Conservation (phyloP, 2,888 invertebrate species). For the Xestobium rufovillosum region DNA sequence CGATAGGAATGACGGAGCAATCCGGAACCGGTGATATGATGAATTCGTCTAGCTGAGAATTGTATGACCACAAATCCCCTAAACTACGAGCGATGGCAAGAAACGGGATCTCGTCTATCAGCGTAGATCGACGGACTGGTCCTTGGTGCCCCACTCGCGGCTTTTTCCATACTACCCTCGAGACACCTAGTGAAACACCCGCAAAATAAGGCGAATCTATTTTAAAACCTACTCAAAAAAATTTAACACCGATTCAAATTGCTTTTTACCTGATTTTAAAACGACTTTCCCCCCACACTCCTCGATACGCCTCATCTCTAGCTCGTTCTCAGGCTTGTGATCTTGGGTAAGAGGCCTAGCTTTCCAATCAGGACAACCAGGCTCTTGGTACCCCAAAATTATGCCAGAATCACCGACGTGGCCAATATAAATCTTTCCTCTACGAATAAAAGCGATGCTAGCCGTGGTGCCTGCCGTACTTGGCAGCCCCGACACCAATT, state of each 20-base stretch:
- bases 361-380: constrained; percentile 57
- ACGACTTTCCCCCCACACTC: constrained; percentile 75
- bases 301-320: constrained; percentile 77
- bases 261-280: constrained; percentile 48
- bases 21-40: constrained; percentile 98
- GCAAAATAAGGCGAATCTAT: constrained; percentile 1
- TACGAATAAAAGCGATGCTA: constrained; percentile 88
- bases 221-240: neutral
- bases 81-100: constrained; percentile 92
- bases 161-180: constrained; percentile 95
- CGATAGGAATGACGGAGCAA: constrained; percentile 76
- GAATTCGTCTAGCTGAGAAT: constrained; percentile 81
- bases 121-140: constrained; percentile 82
- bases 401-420: constrained; percentile 99
- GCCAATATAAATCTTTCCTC: constrained; percentile 91
- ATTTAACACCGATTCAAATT: neutral
- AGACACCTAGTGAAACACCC: constrained; percentile 58
- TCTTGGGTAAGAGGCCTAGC: constrained; percentile 80
- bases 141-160: constrained; percentile 78
- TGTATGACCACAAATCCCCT: constrained; percentile 97
- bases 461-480: constrained; percentile 98
- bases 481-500: constrained; percentile 87
- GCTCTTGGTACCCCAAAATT: constrained; percentile 48
- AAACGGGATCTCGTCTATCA: constrained; percentile 90
- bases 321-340: constrained; percentile 88